These are phyloP conservation scores for Danaus plexippus DNA, from an alignment of 1,140 invertebrate genomes.

Conservation along the genomic window DNA sequence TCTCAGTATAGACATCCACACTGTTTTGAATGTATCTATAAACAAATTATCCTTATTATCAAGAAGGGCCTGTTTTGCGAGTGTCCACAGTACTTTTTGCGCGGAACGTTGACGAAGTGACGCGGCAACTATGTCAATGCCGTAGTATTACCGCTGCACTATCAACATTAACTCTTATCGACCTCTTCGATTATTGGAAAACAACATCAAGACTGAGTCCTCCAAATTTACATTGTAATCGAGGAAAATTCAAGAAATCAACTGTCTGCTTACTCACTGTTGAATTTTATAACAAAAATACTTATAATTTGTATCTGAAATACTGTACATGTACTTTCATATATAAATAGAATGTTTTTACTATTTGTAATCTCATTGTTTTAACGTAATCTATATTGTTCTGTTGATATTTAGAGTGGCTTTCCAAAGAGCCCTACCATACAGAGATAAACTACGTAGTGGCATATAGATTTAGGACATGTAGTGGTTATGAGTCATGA, in stretches of 20 bases:
- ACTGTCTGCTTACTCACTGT: neutral
- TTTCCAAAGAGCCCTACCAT: too few relatives aligned
- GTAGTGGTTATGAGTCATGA: too few relatives aligned
- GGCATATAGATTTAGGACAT: too few relatives aligned
- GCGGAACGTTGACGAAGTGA: conserved; percentile 45
- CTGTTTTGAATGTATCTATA: neutral
- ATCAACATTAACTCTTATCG: conserved; percentile 61
- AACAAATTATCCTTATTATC: conserved; percentile 4
- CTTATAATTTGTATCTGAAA: too few relatives aligned
- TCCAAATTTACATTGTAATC: conserved; percentile 19
- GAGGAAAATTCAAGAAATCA: conserved; percentile 13
- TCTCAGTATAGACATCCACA: too few relatives aligned
- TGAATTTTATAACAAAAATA: too few relatives aligned
- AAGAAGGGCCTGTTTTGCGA: conserved; percentile 15
- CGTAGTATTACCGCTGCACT: conserved; percentile 39
- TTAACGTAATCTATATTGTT: too few relatives aligned
- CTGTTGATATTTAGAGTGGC: too few relatives aligned
- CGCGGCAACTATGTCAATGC: conserved; percentile 65
- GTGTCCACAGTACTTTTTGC: conserved; percentile 13
- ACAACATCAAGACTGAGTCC: conserved; percentile 25
- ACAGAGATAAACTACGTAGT: too few relatives aligned
- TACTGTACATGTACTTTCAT: too few relatives aligned
- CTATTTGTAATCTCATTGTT: too few relatives aligned
- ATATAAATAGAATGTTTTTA: too few relatives aligned
- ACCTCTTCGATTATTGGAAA: conserved; percentile 58